phyloP scores from a whole-genome alignment of 2,113 vertebrate genomes.

The Phaethon lepturus region DNA sequence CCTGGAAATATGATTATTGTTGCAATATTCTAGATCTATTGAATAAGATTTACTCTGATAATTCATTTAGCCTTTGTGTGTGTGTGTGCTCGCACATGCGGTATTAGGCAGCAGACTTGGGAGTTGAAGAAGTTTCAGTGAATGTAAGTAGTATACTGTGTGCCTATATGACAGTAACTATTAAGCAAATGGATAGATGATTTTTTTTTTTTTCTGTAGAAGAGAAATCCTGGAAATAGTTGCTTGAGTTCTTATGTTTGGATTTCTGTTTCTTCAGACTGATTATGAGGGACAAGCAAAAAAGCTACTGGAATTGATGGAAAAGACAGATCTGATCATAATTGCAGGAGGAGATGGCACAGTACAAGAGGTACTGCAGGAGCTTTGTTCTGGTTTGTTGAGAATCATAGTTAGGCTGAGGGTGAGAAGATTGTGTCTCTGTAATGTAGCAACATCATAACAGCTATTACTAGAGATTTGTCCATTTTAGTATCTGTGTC shows the following conservation, averaged over 20 bases:
- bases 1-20: not conserved
- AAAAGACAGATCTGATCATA: slow-evolving; percentile 91
- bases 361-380: slow-evolving; percentile 86
- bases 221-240: not conserved
- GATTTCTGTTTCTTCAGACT: slow-evolving; percentile 80
- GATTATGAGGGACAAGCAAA: slow-evolving; percentile 98
- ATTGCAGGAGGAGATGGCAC: slow-evolving; percentile 96
- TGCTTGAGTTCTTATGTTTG: not conserved
- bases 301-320: slow-evolving; percentile 93
- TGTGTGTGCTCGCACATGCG: not conserved
- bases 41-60: not conserved
- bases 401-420: not conserved
- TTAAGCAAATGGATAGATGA: not conserved
- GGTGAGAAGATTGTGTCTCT: not conserved
- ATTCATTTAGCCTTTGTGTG: not conserved
- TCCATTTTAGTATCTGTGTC: not conserved
- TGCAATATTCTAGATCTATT: not conserved
- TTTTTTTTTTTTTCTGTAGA: not conserved
- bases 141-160: not conserved
- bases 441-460: not conserved
- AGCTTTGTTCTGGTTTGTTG: not conserved
- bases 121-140: not conserved
- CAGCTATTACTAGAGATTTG: not conserved
- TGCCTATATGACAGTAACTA: not conserved
- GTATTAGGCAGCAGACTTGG: not conserved